phyloP scores from a whole-genome alignment of 1,140 invertebrate genomes.

The Hyposmocoma kahamanoa region DNA sequence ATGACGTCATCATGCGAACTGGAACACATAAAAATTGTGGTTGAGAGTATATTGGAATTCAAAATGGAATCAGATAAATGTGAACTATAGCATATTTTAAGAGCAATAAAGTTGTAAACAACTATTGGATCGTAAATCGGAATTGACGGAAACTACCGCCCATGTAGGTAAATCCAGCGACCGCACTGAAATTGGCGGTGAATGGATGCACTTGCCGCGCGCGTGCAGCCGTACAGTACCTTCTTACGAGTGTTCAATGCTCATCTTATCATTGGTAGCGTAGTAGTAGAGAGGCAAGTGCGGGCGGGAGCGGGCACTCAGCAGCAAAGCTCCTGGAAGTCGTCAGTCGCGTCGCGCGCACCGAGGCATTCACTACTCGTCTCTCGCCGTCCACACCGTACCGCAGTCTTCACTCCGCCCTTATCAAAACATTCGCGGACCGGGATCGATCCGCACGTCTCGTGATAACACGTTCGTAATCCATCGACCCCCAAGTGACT shows the following conservation, averaged over 20 bases:
- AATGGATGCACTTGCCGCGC: slow-evolving; percentile 52
- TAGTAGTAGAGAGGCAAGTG: neutral
- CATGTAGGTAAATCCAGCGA: too few species aligned
- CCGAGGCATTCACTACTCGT: slow-evolving; percentile 24
- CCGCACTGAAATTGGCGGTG: too few species aligned
- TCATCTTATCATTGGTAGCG: slow-evolving; percentile 14
- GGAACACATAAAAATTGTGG: too few species aligned
- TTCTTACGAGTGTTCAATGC: too few species aligned
- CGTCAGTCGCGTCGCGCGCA: slow-evolving; percentile 50
- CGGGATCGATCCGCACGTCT: slow-evolving; percentile 54
- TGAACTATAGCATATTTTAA: too few species aligned
- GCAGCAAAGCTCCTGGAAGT: too few species aligned
- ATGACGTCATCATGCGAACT: too few species aligned
- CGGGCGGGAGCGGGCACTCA: slow-evolving; percentile 6
- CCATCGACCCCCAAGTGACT: slow-evolving; percentile 37
- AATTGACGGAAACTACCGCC: too few species aligned
- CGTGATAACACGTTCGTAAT: slow-evolving; percentile 35
- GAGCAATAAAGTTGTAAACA: too few species aligned
- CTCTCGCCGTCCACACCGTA: neutral
- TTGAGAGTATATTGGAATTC: too few species aligned
- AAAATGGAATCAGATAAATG: too few species aligned
- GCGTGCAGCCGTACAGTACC: slow-evolving; percentile 17
- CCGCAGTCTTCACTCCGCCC: slow-evolving; percentile 25
- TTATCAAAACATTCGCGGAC: slow-evolving; percentile 54
- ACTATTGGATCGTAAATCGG: too few species aligned